These are phyloP conservation scores for Melanerpes aurifrons DNA, from an alignment of 2,113 vertebrate species.

Conservation along the genomic window DNA sequence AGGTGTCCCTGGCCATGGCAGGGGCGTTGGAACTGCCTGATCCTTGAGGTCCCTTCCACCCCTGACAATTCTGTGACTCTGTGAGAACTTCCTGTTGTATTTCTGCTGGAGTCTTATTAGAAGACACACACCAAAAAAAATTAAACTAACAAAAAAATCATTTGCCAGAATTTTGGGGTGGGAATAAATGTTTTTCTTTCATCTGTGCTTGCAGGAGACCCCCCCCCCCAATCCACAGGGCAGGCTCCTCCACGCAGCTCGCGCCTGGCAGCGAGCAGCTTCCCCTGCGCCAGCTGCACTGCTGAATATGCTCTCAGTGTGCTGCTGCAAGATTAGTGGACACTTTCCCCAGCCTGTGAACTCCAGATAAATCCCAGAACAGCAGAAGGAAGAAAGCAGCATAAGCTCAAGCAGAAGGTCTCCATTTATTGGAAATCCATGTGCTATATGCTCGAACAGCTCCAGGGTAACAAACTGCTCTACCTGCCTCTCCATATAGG, in stretches of 20 bases:
- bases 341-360: constrained; percentile 58
- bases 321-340: constrained; percentile 29
- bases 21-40: too few species aligned
- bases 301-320: constrained; percentile 21
- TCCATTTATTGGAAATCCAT: not conserved
- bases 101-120: not conserved
- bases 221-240: not conserved
- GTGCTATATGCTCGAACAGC: not conserved
- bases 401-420: constrained; percentile 59
- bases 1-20: too few species aligned
- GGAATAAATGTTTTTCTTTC: not conserved
- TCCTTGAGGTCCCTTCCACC: too few species aligned
- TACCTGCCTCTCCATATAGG: not conserved
- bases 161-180: not conserved
- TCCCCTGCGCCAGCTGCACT: not conserved
- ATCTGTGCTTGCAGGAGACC: not conserved
- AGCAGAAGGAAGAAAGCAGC: constrained; percentile 54
- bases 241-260: not conserved
- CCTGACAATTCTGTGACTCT: too few species aligned
- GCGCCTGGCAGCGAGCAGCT: not conserved
- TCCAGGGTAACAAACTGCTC: constrained; percentile 19
- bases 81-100: not conserved
- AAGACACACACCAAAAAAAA: not conserved
- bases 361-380: constrained; percentile 62
- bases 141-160: not conserved